Percentiles rank a stretch among this genome's conserved stretches.
Conservation (phyloP, 2,888 invertebrate genomes). For the Amphiduros pacificus region DNA sequence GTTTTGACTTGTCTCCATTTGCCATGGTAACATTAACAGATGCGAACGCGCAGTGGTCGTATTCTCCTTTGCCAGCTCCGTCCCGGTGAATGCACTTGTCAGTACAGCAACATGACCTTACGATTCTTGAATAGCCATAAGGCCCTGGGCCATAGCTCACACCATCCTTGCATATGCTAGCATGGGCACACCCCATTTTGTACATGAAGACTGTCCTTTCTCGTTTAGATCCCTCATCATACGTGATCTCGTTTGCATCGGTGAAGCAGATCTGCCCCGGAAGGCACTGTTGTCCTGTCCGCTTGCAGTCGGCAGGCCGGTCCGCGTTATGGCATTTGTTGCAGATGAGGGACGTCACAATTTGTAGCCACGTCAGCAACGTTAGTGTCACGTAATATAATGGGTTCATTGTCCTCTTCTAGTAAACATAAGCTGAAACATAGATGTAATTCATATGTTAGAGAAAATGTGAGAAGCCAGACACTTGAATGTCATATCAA, state of each 20-base stretch:
- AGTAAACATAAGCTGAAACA: no score
- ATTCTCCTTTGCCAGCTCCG: slow-evolving; percentile 7
- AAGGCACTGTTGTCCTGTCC: not conserved
- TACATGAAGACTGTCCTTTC: slow-evolving; percentile 10
- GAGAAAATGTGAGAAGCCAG: no score
- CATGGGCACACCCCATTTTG: slow-evolving; percentile 16
- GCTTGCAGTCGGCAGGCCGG: slow-evolving; percentile 4
- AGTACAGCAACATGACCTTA: slow-evolving; percentile 11
- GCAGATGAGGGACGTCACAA: not conserved
- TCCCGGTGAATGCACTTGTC: slow-evolving; percentile 6
- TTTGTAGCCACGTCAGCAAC: no score
- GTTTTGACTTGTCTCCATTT: not conserved
- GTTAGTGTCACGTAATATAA: no score
- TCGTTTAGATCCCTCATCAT: not conserved
- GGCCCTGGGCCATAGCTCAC: slow-evolving; percentile 17
- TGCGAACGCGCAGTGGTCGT: slow-evolving; percentile 6
- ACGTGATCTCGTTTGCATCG: slow-evolving; percentile 13
- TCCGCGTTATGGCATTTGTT: slow-evolving; percentile 17
- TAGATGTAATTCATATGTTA: no score
- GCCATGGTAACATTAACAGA: slow-evolving; percentile 3
- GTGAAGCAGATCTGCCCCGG: slow-evolving; percentile 11
- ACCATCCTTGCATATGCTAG: slow-evolving; percentile 16
- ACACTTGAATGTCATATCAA: no score
- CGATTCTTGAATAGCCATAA: slow-evolving; percentile 14
- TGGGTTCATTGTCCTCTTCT: no score